These are phyloP conservation scores for Doryteuthis pealeii DNA, from an alignment of 1,140 invertebrate genomes.

Conservation along the genomic window DNA sequence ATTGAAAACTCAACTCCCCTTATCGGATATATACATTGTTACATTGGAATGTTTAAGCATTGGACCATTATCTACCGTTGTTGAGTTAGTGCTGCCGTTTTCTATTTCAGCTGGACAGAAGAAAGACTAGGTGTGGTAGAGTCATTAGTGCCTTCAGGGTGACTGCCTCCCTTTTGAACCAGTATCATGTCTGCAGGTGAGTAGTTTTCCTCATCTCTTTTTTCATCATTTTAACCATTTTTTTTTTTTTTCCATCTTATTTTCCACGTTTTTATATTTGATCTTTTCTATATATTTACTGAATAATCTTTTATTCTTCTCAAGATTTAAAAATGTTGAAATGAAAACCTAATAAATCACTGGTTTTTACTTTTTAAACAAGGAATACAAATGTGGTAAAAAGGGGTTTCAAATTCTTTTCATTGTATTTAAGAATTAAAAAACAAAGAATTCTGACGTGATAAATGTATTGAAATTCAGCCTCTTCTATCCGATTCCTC, in stretches of 20 bases:
- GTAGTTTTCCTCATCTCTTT: background rate
- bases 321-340: too few relatives aligned
- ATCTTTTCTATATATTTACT: too few relatives aligned
- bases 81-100: background rate
- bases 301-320: too few relatives aligned
- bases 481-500: too few relatives aligned
- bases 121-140: slow-evolving; percentile 3
- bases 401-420: too few relatives aligned
- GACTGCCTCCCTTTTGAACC: slow-evolving; percentile 12
- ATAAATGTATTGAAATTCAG: too few relatives aligned
- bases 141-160: slow-evolving; percentile 14
- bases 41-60: background rate
- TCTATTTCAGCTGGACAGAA: slow-evolving; percentile 11
- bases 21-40: background rate
- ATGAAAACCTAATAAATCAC: too few relatives aligned
- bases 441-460: too few relatives aligned
- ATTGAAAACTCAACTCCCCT: background rate
- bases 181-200: slow-evolving; percentile 9
- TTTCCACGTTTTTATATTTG: too few relatives aligned
- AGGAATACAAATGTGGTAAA: too few relatives aligned
- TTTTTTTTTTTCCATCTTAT: background rate
- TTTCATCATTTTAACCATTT: background rate
- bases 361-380: too few relatives aligned
- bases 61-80: background rate
- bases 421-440: too few relatives aligned